Percentiles rank a stretch among this genome's conserved stretches.
Evolutionary conservation across 2,113 vertebrate genomes (phyloP).

Genomic region (Dromaius novaehollandiae): DNA sequence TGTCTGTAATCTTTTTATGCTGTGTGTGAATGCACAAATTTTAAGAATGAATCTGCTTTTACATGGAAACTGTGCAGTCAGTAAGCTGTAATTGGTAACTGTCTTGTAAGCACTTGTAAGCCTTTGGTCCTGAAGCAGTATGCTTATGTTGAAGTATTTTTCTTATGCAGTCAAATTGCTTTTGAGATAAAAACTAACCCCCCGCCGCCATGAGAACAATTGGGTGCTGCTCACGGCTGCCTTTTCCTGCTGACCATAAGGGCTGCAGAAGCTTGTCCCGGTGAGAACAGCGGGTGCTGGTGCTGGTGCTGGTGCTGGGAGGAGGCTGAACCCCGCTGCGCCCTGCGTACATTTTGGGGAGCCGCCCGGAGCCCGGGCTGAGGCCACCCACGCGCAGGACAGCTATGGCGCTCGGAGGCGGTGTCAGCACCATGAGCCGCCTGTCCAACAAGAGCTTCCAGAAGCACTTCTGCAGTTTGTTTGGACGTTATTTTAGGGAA

Average conservation of each 20-base stretch:
- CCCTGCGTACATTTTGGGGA: not conserved
- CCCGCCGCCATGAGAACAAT: not conserved
- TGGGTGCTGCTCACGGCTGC: not conserved
- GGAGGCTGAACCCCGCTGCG: too few species aligned
- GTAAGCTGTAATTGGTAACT: not conserved
- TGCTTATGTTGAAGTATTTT: not conserved
- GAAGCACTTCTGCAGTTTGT: not conserved
- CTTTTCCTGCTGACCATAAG: not conserved
- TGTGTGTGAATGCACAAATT: not conserved
- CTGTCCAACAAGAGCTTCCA: not conserved
- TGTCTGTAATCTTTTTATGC: not conserved
- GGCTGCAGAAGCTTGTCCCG: not conserved
- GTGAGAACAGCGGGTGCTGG: too few species aligned
- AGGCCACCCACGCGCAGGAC: accelerated
- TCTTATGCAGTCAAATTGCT: not conserved
- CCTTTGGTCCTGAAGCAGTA: not conserved
- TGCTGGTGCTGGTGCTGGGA: not conserved
- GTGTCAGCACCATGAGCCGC: not conserved
- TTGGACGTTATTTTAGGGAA: not conserved
- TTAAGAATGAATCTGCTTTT: not conserved
- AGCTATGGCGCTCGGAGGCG: not conserved
- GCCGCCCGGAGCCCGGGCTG: not conserved
- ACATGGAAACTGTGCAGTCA: not conserved
- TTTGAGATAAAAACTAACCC: not conserved
- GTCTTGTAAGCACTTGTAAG: not conserved